Evolutionary conservation across 2,113 vertebrate genomes (phyloP), one percentile per base, ranked within the genome.

Genomic region (Vidua macroura): DNA sequence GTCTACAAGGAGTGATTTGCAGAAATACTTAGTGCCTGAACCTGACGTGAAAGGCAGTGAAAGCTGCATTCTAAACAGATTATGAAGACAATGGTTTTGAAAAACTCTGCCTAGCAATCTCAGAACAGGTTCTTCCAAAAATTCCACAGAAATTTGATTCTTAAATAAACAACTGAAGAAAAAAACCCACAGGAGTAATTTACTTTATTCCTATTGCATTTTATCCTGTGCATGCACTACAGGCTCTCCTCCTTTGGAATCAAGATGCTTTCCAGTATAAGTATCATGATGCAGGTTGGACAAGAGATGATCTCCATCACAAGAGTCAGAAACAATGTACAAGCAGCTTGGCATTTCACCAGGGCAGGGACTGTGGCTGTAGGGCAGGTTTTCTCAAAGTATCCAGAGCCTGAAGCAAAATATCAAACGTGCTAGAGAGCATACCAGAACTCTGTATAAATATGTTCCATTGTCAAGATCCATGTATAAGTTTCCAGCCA

Each of bases 391-490:
- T 92, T 82, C 81, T 91, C 56, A 2, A 77, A 94, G 76, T 35
- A 96, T 76, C 41, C 86, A 89, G 73, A 91, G 91, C 74, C 91
- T 78, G 73, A 94, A 83, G 96, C 83, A 95, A 93, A 93, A 94
- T 83, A 94, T 78, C 83, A 86, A 83, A 90, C 0, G 15, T 78
- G 43, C 95, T 93, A 74, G 48, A 69, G 39, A 95, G 95, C 94
- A 95, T 94, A 96, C 95, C 92, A 96, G 83, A 95, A 83, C 52
- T 73, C 88, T 93, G 90, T 56, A 93, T 77, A 96, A 96, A 86
- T 95, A 96, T 90, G 86, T 92, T 97, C 93, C 93, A 88, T 90
- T 96, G 92, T 96, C 69, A 96, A 93, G 86, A 93, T 90, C 76
- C 86, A 72, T 67, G 90, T 67, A 22, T 64, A 96, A 86, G 60